These are phyloP conservation scores for Spodoptera picta DNA, from an alignment of 2,888 invertebrate genomes.

Conservation along the genomic window DNA sequence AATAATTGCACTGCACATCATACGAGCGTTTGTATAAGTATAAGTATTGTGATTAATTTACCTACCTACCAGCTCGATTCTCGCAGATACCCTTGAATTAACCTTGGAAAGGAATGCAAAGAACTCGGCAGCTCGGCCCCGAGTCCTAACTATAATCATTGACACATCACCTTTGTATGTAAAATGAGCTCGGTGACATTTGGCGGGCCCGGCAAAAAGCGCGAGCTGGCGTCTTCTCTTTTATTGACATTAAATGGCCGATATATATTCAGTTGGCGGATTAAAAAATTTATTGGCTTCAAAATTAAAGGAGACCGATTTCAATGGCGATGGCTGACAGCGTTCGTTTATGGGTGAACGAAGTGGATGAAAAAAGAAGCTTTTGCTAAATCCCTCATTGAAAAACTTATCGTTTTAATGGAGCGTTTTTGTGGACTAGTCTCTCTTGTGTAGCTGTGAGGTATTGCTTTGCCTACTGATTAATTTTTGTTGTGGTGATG, in stretches of 20 bases:
- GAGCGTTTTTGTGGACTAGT: conserved; percentile 63
- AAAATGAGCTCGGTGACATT: conserved; percentile 78
- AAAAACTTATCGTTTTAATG: conserved; percentile 76
- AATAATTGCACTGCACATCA: too few species aligned
- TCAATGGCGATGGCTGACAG: conserved; percentile 85
- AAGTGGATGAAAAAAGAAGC: conserved; percentile 70
- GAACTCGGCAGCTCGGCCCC: conserved; percentile 24
- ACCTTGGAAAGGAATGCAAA: conserved; percentile 41
- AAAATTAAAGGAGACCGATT: conserved; percentile 88
- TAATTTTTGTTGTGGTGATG: conserved; percentile 42
- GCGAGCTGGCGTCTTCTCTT: conserved; percentile 66
- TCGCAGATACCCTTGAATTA: conserved; percentile 36
- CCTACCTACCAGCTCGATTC: too few species aligned
- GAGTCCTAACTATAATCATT: conserved; percentile 67
- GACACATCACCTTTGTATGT: conserved; percentile 84
- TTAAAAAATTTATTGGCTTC: conserved; percentile 87
- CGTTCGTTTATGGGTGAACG: conserved; percentile 79
- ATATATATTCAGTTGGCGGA: conserved; percentile 87
- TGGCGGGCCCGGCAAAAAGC: conserved; percentile 73
- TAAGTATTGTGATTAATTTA: too few species aligned
- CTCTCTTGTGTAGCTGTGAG: conserved; percentile 36
- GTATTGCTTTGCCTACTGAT: conserved; percentile 51
- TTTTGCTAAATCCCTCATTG: conserved; percentile 70
- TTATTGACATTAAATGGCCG: conserved; percentile 87
- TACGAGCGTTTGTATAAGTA: too few species aligned